A percentile compares a stretch with the other conserved stretches of the same genome.
Conservation (phyloP, 2,888 invertebrate species). For the Tortricodes alternella region DNA sequence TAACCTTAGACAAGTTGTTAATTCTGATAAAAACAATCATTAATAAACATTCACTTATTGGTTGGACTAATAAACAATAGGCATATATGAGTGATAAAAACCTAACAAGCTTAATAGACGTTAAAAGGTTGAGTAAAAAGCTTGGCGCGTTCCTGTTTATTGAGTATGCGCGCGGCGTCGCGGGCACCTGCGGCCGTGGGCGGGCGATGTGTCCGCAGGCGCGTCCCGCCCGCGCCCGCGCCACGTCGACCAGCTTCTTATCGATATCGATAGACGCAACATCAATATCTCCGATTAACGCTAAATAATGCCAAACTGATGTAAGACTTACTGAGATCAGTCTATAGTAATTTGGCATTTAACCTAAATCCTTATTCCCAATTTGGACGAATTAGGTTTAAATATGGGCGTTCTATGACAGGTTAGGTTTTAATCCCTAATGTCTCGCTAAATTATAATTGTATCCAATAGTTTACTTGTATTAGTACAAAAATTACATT, state of each 20-base stretch:
- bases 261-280: constrained; percentile 30
- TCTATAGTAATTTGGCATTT: no score
- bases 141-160: background rate
- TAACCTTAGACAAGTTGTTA: background rate
- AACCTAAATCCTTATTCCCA: no score
- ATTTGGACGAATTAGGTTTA: no score
- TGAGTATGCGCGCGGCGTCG: constrained; percentile 9
- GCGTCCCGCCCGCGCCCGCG: background rate
- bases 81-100: constrained; percentile 3
- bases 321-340: no score
- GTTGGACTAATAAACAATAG: background rate
- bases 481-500: no score
- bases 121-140: constrained; percentile 2
- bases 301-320: no score
- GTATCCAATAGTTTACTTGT: no score
- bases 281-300: background rate
- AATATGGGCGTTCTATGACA: no score
- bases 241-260: background rate
- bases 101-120: background rate
- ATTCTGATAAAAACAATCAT: background rate
- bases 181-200: constrained; percentile 59
- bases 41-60: background rate
- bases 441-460: no score
- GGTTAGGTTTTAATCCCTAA: no score
- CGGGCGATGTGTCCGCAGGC: constrained; percentile 52